Conservation (phyloP, 2,797 vertebrate species). For the Hapalemur alaotrensis region DNA sequence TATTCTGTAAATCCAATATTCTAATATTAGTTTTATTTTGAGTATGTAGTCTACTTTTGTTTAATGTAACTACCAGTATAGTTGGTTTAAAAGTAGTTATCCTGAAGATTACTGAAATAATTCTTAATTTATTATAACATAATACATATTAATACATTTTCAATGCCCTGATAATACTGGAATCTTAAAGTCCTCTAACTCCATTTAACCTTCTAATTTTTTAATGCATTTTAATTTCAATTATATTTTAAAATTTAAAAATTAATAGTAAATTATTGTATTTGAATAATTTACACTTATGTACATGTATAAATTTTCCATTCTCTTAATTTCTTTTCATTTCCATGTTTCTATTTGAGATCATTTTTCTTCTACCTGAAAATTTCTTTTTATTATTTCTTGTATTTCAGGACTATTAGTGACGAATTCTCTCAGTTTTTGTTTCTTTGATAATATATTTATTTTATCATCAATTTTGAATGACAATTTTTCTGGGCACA, state of each 20-base stretch:
- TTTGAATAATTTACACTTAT: conserved; percentile 4
- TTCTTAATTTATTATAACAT: background rate
- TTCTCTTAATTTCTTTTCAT: background rate
- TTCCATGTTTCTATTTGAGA: background rate
- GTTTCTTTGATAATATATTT: background rate
- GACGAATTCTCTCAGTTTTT: background rate
- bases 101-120: background rate
- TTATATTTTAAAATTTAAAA: conserved; percentile 12
- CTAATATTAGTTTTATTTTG: background rate
- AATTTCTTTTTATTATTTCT: background rate
- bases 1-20: background rate
- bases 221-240: background rate
- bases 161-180: background rate
- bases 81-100: background rate
- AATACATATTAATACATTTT: background rate
- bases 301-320: background rate
- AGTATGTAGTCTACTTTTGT: background rate
- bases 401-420: background rate
- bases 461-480: background rate
- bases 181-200: background rate
- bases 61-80: background rate
- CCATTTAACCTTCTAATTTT: background rate
- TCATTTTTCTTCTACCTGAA: background rate
- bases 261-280: background rate
- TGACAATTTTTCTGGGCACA: background rate